Evolutionary conservation across 2,888 invertebrate species (phyloP).

Genomic region (Crepidodera aurea): DNA sequence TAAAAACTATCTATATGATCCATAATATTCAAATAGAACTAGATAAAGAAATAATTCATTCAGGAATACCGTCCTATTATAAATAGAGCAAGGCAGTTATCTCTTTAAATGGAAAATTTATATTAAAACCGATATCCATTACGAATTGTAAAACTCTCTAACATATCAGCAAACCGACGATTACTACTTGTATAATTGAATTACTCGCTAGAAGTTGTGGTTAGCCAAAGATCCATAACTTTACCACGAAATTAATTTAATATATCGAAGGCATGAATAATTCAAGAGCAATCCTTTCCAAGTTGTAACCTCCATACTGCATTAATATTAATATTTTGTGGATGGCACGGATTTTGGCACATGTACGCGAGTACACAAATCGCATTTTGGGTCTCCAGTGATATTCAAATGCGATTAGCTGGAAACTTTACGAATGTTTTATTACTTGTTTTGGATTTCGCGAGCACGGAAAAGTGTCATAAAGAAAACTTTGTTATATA

Average conservation of each 20-base stretch:
- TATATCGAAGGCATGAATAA: constrained; percentile 33
- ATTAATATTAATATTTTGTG: constrained; percentile 36
- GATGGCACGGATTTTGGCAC: constrained; percentile 33
- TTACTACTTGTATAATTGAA: constrained; percentile 29
- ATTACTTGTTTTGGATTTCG: constrained; percentile 16
- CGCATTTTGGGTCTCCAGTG: constrained; percentile 17
- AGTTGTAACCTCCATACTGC: constrained; percentile 28
- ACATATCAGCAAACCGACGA: constrained; percentile 14
- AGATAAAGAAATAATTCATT: no score
- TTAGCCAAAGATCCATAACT: constrained; percentile 37
- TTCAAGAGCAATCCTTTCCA: constrained; percentile 28
- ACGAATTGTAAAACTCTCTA: background rate
- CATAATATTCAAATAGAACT: no score
- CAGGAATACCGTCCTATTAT: no score
- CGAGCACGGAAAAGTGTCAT: constrained; percentile 5
- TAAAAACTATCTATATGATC: no score
- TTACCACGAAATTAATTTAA: constrained; percentile 33
- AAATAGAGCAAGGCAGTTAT: no score
- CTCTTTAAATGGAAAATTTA: background rate
- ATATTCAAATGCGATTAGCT: constrained; percentile 26
- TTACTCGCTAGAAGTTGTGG: constrained; percentile 31
- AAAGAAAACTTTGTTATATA: constrained; percentile 14
- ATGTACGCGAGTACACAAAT: constrained; percentile 29
- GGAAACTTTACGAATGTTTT: constrained; percentile 24
- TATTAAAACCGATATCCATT: background rate